Evolutionary conservation across 2,797 vertebrate species (phyloP).

Genomic region (Ficedula albicollis): DNA sequence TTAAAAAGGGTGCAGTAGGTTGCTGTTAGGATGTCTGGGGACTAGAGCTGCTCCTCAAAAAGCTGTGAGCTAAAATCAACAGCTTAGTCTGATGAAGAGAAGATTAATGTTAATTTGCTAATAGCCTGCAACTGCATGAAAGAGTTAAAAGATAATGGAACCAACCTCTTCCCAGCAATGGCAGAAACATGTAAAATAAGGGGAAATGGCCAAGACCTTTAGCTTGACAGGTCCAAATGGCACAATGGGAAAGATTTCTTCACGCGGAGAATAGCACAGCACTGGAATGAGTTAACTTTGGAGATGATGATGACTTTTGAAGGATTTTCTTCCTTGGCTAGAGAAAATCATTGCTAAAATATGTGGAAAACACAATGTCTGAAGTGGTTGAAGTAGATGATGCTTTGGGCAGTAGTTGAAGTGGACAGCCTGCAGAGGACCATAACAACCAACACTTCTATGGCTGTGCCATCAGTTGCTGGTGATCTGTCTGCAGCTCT

Average conservation of each 20-base stretch:
- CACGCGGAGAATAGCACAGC: background rate
- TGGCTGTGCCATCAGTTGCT: background rate
- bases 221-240: background rate
- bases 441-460: background rate
- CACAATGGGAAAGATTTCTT: background rate
- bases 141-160: background rate
- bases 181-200: background rate
- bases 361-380: background rate
- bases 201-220: background rate
- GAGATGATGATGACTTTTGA: accelerated
- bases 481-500: background rate
- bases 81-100: background rate
- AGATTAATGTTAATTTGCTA: background rate
- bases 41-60: background rate
- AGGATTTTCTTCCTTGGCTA: background rate
- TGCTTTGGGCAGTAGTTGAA: background rate
- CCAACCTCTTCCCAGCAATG: background rate
- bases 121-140: background rate
- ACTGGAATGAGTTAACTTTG: background rate
- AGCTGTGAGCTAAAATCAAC: background rate
- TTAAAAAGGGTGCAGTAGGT: background rate
- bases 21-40: background rate
- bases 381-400: background rate
- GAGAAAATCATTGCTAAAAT: background rate
- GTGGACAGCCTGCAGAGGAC: background rate